Base-by-base conservation (phyloP, 2,888 invertebrate species). In the Arrhopalites spinosus region DNA sequence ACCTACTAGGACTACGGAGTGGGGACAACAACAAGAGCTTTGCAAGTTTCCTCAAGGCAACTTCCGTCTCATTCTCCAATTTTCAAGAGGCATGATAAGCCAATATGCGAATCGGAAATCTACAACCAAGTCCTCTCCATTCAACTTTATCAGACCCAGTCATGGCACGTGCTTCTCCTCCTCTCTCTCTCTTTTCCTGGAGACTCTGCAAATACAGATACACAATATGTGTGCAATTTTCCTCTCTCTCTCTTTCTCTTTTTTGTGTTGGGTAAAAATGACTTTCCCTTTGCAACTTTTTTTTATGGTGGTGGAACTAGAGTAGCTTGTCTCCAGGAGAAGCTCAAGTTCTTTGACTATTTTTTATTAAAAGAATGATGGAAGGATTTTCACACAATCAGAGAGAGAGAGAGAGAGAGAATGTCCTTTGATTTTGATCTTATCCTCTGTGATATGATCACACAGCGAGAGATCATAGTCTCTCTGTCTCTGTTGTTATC, bases 281-380 rank as follows among this genome's bases (percentile, higher is more conserved):
- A 23, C n/a, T 13, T 25, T 59, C 2, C 23, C 59, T 59, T 56
- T 20, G 7, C 20, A 20, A 8, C 53, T 8, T 8, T 53, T 53
- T 53, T 53, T 53, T 59, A 23, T 59, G 23, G 59, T 59, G 59
- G 59, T 59, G 23, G 59, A 53, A 53, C 53, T 53, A 15, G n/a
- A 20, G 53, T 11, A 59, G 59, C 23, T 25, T 20, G 20, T 5
- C 53, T 53, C 5, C 5, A 5, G 17, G n/a, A 20, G 53, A 20
- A 20, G 53, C 53, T 53, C 7, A 15, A 20, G 53, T 36, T 36
- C 36, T 36, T 36, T 36, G 36, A 36, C 36, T 36, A 36, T 36
- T 36, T n/a, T 36, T 36, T 36, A 36, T 36, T 36, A 36, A 36
- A 36, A 36, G 36, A 36, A 36, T 36, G 36, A 36, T 36, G 36